Base-by-base conservation (phyloP, 37 sponge, comb jelly and placozoan species). In the Eunapius fragilis region DNA sequence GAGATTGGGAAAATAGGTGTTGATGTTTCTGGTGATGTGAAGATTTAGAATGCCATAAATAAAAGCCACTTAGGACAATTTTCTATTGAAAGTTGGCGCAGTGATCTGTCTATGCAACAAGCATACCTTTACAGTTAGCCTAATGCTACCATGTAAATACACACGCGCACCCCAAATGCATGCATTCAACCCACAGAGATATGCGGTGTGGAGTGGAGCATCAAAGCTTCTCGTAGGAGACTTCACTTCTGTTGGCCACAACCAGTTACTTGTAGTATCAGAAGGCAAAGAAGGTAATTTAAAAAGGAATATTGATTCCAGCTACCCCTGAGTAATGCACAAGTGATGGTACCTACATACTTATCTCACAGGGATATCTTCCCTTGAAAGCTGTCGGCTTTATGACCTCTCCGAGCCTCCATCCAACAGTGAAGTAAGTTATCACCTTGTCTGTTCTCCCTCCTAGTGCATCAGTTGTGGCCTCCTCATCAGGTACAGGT, bases 231-330 rank as follows among this genome's bases (percentile, higher is more conserved):
- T 85, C 2, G 49, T 74, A 45, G 89, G 84, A 31, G 84, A 88
- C 32, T 78, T 88, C 50, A 73, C 77, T 24, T 10, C 41, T 35
- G 0, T 77, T 31, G 89, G 89, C 33, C 76, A 76, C 49, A 48
- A 83, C 14, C 89, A 88, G 58, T 35, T 88, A 27, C 84, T 88
- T 32, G 22, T 88, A n/a, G 22, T 80, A 25, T 25, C 14, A 31
- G 10, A 72, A 69, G 37, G 19, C 23, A 35, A 19, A 36, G 77
- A 35, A 2, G 58, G 58, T 58, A 58, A 58, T 58, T 58, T 19
- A 13, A 11, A 58, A 58, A 11, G 14, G 22, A 4, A 58, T 41
- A 6, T 41, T 41, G 41, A 3, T 41, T 41, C 41, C 6, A 9
- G 3, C 6, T 9, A 41, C 41, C 3, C 41, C 41, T n/a, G 9